Conservation (phyloP, 2,888 invertebrate genomes). For the Helobdella robusta region DNA sequence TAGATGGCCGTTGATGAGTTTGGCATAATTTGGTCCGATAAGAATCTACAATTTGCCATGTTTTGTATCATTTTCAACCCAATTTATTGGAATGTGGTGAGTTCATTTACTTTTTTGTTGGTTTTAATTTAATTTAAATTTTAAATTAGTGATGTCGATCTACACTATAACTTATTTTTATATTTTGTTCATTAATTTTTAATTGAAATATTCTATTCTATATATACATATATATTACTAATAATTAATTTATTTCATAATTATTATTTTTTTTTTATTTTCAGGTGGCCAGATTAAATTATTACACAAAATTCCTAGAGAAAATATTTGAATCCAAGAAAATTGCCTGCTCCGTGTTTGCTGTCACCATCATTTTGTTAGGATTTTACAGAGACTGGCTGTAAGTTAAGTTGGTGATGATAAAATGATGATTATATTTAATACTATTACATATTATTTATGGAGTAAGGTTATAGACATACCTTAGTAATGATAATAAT, state of each 20-base stretch:
- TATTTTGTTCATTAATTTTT: neutral
- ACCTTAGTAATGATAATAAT: neutral
- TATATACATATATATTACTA: neutral
- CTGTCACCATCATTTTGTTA: constrained; percentile 26
- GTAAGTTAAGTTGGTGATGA: constrained; percentile 10
- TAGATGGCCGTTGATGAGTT: constrained; percentile 27
- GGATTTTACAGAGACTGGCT: constrained; percentile 25
- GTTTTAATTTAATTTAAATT: neutral
- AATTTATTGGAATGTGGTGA: constrained; percentile 30
- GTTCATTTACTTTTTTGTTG: constrained; percentile 1
- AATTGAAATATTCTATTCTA: constrained; percentile 7
- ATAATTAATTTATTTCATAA: neutral
- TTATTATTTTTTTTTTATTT: constrained; percentile 5
- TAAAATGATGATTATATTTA: neutral
- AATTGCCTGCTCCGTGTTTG: constrained; percentile 24
- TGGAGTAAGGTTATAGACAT: neutral
- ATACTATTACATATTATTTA: neutral
- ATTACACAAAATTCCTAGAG: constrained; percentile 23
- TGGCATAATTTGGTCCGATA: constrained; percentile 24
- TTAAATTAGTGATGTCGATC: neutral
- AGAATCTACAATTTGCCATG: constrained; percentile 23
- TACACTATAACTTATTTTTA: too few species aligned
- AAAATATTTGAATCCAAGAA: constrained; percentile 16
- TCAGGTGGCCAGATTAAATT: constrained; percentile 27
- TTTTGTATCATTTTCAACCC: constrained; percentile 29